Conservation (phyloP, 2,888 invertebrate species). For the Aphidoletes aphidimyza region DNA sequence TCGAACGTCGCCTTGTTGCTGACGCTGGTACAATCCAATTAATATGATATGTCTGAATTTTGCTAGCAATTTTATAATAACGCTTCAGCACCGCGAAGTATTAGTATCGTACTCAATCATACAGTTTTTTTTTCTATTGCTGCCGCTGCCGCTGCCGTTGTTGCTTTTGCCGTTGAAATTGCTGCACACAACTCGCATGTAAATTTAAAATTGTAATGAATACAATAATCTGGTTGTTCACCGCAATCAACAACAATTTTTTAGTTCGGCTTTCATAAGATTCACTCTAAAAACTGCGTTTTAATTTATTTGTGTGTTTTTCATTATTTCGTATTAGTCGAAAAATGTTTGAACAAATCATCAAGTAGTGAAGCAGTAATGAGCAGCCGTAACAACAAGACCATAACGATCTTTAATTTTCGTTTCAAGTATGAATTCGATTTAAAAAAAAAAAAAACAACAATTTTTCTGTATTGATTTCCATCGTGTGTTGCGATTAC, state of each 20-base stretch:
- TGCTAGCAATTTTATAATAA: background rate
- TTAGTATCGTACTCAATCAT: background rate
- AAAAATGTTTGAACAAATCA: background rate
- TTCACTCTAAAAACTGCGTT: conserved; percentile 13
- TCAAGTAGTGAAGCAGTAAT: background rate
- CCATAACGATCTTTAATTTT: conserved; percentile 14
- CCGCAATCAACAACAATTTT: background rate
- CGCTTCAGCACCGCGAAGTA: background rate
- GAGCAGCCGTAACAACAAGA: background rate
- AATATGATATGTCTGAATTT: background rate
- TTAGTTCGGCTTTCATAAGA: background rate
- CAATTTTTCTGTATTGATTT: conserved; percentile 29
- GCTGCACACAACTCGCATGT: background rate
- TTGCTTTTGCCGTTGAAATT: background rate
- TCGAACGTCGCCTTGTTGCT: conserved; percentile 3
- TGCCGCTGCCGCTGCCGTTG: background rate
- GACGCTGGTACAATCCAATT: conserved; percentile 29
- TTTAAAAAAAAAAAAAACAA: too few species aligned
- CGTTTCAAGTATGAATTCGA: conserved; percentile 8
- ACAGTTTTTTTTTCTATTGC: background rate
- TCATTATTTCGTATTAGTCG: background rate
- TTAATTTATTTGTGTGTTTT: conserved; percentile 13
- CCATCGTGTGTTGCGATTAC: conserved; percentile 3
- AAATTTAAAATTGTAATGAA: conserved; percentile 2
- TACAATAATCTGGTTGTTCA: conserved; percentile 49